Evolutionary conservation across 1,140 invertebrate genomes (phyloP).

Genomic region (Cydia strobilella): DNA sequence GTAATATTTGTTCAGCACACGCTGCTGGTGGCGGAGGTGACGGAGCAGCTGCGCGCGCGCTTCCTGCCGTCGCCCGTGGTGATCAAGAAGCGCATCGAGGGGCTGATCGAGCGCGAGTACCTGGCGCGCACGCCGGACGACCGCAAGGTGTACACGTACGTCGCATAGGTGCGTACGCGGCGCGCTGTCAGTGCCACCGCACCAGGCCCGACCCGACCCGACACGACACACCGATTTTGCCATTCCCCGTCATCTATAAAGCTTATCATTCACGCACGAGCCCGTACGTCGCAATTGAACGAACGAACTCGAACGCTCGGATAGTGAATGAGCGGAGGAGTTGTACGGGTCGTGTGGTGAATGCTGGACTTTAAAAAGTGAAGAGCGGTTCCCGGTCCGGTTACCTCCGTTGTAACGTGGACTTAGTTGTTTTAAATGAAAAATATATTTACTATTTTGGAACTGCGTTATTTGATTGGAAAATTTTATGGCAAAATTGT

Average conservation of each 20-base stretch:
- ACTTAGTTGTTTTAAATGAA: conserved; percentile 17
- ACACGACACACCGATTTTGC: conserved; percentile 3
- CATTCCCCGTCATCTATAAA: not conserved
- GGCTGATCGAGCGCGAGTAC: conserved; percentile 99
- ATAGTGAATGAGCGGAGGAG: not conserved
- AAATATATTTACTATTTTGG: conserved; percentile 9
- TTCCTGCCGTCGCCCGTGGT: conserved; percentile 98
- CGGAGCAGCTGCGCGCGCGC: conserved; percentile 96
- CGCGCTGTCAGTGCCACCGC: not conserved
- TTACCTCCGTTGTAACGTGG: conserved; percentile 8
- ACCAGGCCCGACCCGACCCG: not conserved
- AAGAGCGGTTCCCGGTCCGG: conserved; percentile 7
- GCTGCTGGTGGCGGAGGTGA: conserved; percentile 97
- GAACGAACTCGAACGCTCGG: not conserved
- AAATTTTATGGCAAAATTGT: conserved; percentile 28
- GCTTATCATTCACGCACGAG: not conserved
- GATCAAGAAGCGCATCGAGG: conserved; percentile 99
- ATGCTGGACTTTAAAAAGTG: not conserved
- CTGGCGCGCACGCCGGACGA: conserved; percentile 97
- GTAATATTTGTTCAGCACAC: conserved; percentile 86
- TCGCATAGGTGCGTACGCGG: conserved; percentile 85
- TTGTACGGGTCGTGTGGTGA: not conserved
- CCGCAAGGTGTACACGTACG: conserved; percentile 96
- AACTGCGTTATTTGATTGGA: conserved; percentile 8
- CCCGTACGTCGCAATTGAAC: not conserved